These are phyloP conservation scores for Acanthochromis polyacanthus DNA, from an alignment of 2,113 vertebrate genomes.

Conservation along the genomic window DNA sequence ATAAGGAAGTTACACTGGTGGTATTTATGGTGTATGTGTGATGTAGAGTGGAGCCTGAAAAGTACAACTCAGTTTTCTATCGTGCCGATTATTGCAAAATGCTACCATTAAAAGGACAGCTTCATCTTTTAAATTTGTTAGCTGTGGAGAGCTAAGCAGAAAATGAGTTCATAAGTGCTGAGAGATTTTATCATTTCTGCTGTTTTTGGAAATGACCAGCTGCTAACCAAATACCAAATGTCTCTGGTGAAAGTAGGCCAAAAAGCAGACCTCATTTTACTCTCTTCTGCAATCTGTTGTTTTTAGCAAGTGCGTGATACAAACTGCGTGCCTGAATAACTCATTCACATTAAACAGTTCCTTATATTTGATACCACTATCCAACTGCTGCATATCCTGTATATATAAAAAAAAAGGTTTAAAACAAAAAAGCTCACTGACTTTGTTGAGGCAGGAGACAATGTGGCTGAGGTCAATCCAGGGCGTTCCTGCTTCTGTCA, in stretches of 20 bases:
- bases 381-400: no score
- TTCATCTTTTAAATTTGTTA: background rate
- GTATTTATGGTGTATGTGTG: background rate
- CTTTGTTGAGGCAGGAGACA: slow-evolving; percentile 99
- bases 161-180: background rate
- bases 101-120: background rate
- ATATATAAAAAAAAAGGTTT: background rate
- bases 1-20: background rate
- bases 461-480: slow-evolving; percentile 99
- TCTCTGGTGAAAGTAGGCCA: background rate
- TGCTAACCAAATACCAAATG: slow-evolving; percentile 5
- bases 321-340: background rate
- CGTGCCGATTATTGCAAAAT: background rate
- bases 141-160: background rate
- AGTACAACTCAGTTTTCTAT: background rate
- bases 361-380: no score
- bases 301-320: background rate
- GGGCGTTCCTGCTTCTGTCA: slow-evolving; percentile 96
- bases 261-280: background rate
- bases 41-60: background rate
- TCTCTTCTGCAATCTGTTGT: background rate
- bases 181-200: background rate
- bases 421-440: slow-evolving; percentile 72
- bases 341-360: background rate
- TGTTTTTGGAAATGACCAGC: background rate